phyloP scores from a whole-genome alignment of 2,888 invertebrate species.

The Erebia epiphron region DNA sequence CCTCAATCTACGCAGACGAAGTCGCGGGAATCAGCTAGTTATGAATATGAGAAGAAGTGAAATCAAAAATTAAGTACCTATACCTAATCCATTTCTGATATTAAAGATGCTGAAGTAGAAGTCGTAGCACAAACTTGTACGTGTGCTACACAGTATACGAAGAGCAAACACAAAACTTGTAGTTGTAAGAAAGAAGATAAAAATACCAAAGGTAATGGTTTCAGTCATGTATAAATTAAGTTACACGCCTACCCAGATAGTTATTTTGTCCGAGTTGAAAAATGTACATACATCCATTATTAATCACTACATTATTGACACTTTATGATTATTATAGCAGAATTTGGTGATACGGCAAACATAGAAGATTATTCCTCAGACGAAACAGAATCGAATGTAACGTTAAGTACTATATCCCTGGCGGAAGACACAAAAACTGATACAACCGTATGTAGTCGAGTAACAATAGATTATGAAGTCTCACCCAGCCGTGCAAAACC shows the following conservation, averaged over 20 bases:
- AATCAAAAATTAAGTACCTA: neutral
- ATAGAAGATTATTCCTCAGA: slow-evolving; percentile 11
- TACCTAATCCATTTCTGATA: neutral
- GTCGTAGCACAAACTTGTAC: slow-evolving; percentile 41
- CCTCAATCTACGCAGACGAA: no score
- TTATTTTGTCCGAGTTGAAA: neutral
- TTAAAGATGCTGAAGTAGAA: slow-evolving; percentile 37
- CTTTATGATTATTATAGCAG: neutral
- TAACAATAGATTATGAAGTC: slow-evolving; percentile 45
- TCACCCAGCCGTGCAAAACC: slow-evolving; percentile 28
- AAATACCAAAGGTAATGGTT: neutral
- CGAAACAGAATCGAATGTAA: slow-evolving; percentile 6
- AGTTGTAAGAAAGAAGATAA: slow-evolving; percentile 18
- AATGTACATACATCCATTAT: neutral
- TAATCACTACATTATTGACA: no score
- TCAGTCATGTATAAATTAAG: neutral
- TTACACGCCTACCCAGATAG: neutral
- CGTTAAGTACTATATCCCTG: slow-evolving; percentile 19
- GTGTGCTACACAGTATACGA: slow-evolving; percentile 46
- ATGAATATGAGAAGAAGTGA: neutral
- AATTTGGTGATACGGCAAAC: slow-evolving; percentile 17
- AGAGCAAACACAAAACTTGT: slow-evolving; percentile 29
- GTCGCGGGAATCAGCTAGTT: no score
- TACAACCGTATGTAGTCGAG: slow-evolving; percentile 52
- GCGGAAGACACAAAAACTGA: slow-evolving; percentile 46